Evolutionary conservation across 2,113 vertebrate genomes (phyloP).

Genomic region (Zootoca vivipara): DNA sequence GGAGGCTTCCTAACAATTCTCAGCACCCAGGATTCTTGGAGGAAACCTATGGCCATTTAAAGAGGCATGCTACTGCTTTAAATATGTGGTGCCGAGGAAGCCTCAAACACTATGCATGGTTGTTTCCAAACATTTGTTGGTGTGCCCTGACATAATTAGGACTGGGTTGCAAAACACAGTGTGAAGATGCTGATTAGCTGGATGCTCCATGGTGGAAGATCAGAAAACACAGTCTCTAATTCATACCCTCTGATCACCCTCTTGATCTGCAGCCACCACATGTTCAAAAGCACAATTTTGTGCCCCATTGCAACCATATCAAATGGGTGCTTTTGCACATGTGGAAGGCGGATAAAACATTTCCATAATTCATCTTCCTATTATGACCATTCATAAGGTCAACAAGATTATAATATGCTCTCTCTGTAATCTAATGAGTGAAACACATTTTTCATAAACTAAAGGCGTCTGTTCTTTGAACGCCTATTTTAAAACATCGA

Average conservation of each 20-base stretch:
- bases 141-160: background rate
- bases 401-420: conserved; percentile 28
- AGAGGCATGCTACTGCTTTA: too few relatives aligned
- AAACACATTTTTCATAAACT: conserved; percentile 25
- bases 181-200: background rate
- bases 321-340: background rate
- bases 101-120: too few relatives aligned
- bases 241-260: background rate
- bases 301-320: background rate
- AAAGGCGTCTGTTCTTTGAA: conserved; percentile 38
- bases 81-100: too few relatives aligned
- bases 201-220: background rate
- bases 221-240: background rate
- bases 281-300: too few relatives aligned
- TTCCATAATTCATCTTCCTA: conserved; percentile 33
- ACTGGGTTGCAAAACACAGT: background rate
- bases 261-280: background rate
- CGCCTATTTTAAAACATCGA: conserved; percentile 25
- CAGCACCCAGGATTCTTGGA: too few relatives aligned
- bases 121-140: too few relatives aligned
- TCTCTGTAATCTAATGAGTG: conserved; percentile 42
- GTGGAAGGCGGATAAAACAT: conserved; percentile 8
- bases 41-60: too few relatives aligned
- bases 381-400: conserved; percentile 24
- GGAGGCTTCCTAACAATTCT: too few relatives aligned